Conservation (phyloP, 2,888 invertebrate genomes). For the Phengaris arion region DNA sequence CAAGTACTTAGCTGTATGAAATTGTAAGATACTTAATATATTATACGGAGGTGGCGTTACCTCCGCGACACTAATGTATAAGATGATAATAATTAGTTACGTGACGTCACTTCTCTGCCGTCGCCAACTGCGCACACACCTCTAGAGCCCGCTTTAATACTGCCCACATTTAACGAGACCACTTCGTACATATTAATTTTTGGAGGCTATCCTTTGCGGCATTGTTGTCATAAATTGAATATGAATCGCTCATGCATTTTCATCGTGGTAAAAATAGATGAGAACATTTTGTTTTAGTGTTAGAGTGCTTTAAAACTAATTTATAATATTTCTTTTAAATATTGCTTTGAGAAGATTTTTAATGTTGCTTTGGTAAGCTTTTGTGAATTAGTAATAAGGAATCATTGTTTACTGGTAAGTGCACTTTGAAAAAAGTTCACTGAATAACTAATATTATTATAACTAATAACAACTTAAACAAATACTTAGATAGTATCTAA, state of each 20-base stretch:
- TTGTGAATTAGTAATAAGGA: background rate
- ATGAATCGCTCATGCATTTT: constrained; percentile 33
- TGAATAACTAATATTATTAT: background rate
- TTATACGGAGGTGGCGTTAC: background rate
- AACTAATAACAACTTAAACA: background rate
- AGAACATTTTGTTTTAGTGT: background rate
- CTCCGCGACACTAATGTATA: background rate
- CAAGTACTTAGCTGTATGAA: no score
- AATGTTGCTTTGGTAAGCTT: background rate
- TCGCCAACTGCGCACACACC: constrained; percentile 41
- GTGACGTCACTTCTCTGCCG: background rate
- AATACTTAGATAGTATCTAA: background rate
- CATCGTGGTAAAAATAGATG: constrained; percentile 28
- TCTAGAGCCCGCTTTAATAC: constrained; percentile 70
- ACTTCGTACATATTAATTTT: constrained; percentile 72
- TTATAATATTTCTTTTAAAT: background rate
- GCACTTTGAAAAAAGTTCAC: no score
- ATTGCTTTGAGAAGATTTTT: background rate
- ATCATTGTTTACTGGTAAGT: no score
- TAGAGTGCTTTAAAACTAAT: background rate
- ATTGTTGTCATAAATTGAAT: constrained; percentile 35
- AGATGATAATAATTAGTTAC: background rate
- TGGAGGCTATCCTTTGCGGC: constrained; percentile 44
- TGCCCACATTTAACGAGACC: constrained; percentile 65
- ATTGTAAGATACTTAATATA: no score